These are phyloP conservation scores for Amorpha juglandis DNA, from an alignment of 2,888 invertebrate genomes.

Conservation along the genomic window DNA sequence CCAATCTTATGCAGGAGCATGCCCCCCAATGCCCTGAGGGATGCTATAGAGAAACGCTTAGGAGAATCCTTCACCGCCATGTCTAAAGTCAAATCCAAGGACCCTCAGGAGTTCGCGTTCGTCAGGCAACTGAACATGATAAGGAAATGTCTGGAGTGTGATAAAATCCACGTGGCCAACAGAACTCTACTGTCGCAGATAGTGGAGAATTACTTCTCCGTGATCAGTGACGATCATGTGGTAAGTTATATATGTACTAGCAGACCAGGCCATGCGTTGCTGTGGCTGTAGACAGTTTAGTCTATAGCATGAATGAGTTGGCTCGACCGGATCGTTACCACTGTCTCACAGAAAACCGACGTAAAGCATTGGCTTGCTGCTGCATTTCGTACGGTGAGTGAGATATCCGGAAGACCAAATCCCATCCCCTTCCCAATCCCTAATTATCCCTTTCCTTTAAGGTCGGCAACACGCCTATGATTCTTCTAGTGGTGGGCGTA, in stretches of 20 bases:
- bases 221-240: slow-evolving; percentile 71
- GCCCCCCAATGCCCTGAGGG: slow-evolving; percentile 82
- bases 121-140: slow-evolving; percentile 59
- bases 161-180: slow-evolving; percentile 85
- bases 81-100: slow-evolving; percentile 41
- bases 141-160: slow-evolving; percentile 72
- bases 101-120: slow-evolving; percentile 48
- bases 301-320: too few species aligned
- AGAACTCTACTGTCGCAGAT: slow-evolving; percentile 78
- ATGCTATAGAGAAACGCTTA: slow-evolving; percentile 80
- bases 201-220: slow-evolving; percentile 75
- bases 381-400: too few species aligned
- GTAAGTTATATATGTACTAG: slow-evolving; percentile 60
- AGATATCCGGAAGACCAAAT: too few species aligned
- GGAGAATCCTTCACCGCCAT: slow-evolving; percentile 57
- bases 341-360: too few species aligned
- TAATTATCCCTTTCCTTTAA: too few species aligned
- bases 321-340: too few species aligned
- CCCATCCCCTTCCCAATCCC: too few species aligned
- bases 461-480: too few species aligned
- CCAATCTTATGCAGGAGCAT: slow-evolving; percentile 83
- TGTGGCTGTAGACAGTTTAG: too few species aligned
- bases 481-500: too few species aligned
- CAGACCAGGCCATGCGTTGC: too few species aligned
- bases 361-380: too few species aligned